Evolutionary conservation across 2,888 invertebrate genomes (phyloP), one percentile per base, ranked within the genome.

Genomic region (Dryocosmus kuriphilus): DNA sequence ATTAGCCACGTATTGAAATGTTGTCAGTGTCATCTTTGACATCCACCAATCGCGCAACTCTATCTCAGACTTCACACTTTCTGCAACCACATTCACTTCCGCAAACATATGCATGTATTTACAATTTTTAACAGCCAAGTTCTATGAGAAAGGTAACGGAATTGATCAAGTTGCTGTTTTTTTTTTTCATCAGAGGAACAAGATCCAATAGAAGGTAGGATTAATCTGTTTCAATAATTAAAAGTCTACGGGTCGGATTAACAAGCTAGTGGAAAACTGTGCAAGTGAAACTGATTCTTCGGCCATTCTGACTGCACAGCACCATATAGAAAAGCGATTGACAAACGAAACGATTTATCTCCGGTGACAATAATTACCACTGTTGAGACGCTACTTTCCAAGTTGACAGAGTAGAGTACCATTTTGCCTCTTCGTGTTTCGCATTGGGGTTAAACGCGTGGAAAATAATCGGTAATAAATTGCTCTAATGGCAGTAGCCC

Each of bases 1-100:
- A 71, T 46, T 71, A 55, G 51, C 51, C 30, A 71, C 71, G 30
- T 51, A 71, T 71, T 71, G 71, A 71, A 71, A 71, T 71, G 71
- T 51, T 71, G 71, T 51, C 71, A 51, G 51, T 71, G 51, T 71
- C 71, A 51, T 71, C 46, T 55, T 32, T 51, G 30, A 51, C 51
- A n/a, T 51, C 30, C 30, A 46, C 27, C 67, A 67, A 41, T 27
- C 51, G 6, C 60, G 27, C 60, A 24, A 60, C 27, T 60, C 16
- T 27, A 60, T 60, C 60, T 24, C 60, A 60, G 16, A 27, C 24
- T 27, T 60, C 6, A 27, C 55, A 16, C 60, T 14, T 27, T 60
- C 16, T 14, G 27, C 71, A 71, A 11, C n/a, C 19, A 4, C 63
- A 35, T 22, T 71, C 27, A 46, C 32, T 30, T 51, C 30, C 67